phyloP scores from a whole-genome alignment of 2,888 invertebrate genomes.

The Marronus borbonicus region DNA sequence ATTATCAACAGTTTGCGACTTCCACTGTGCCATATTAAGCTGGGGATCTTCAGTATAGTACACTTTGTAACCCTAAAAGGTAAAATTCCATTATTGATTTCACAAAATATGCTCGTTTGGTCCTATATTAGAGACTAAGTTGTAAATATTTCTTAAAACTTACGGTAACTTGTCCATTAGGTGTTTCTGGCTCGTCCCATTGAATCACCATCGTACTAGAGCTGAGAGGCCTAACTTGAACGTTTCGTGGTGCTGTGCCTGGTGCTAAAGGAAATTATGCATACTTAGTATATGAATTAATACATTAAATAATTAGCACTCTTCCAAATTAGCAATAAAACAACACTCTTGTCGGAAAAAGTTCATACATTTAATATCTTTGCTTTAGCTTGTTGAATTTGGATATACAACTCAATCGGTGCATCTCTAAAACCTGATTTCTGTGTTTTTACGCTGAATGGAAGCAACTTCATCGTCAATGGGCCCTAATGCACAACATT shows the following conservation, averaged over 20 bases:
- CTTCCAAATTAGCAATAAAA: background rate
- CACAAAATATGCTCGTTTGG: background rate
- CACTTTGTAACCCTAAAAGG: conserved; percentile 92
- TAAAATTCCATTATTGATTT: background rate
- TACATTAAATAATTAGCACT: too few relatives aligned
- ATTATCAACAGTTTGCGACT: conserved; percentile 94
- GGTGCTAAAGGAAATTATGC: conserved; percentile 79
- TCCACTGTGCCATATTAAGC: conserved; percentile 91
- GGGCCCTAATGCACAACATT: background rate
- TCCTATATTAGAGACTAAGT: background rate
- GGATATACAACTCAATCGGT: too few relatives aligned
- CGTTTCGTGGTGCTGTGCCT: conserved; percentile 94
- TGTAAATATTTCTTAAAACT: conserved; percentile 65
- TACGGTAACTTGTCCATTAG: conserved; percentile 97
- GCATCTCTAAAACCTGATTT: too few relatives aligned
- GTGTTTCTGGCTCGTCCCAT: conserved; percentile 98
- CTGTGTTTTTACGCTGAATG: too few relatives aligned
- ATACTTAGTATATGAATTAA: too few relatives aligned
- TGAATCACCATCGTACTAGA: conserved; percentile 97
- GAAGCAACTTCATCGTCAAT: too few relatives aligned
- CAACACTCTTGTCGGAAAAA: background rate
- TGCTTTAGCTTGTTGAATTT: too few relatives aligned
- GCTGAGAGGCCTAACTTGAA: conserved; percentile 94
- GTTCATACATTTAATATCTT: background rate
- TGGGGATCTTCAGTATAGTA: conserved; percentile 94